phyloP scores from a whole-genome alignment of 2,113 vertebrate genomes.

The Silurus meridionalis region DNA sequence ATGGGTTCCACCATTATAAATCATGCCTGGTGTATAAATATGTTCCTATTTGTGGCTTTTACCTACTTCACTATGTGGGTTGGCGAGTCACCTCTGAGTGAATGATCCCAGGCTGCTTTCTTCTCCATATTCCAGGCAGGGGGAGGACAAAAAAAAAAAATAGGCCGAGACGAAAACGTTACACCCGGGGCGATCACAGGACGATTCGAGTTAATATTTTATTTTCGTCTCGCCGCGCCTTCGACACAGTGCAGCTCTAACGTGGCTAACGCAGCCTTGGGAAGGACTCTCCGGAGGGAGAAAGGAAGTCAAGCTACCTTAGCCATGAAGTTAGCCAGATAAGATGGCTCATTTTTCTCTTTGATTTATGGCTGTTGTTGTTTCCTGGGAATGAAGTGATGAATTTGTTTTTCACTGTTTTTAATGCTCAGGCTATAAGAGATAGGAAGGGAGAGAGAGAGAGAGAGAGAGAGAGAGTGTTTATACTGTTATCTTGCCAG shows the following conservation, averaged over 20 bases:
- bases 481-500: slow-evolving; percentile 23
- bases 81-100: slow-evolving; percentile 42
- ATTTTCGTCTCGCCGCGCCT: slow-evolving; percentile 59
- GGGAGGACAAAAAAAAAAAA: slow-evolving; percentile 13
- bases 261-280: slow-evolving; percentile 56
- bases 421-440: slow-evolving; percentile 52
- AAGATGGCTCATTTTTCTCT: slow-evolving; percentile 72
- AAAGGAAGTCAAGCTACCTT: slow-evolving; percentile 71
- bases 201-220: slow-evolving; percentile 60
- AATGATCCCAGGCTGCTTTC: slow-evolving; percentile 35
- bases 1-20: slow-evolving; percentile 15
- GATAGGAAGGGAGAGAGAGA: background rate
- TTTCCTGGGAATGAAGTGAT: slow-evolving; percentile 68
- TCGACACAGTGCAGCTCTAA: slow-evolving; percentile 44
- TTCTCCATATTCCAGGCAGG: slow-evolving; percentile 27
- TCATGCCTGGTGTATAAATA: slow-evolving; percentile 41
- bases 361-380: slow-evolving; percentile 74
- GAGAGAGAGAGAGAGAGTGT: background rate
- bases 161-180: slow-evolving; percentile 35
- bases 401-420: slow-evolving; percentile 67
- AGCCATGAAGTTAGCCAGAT: slow-evolving; percentile 74
- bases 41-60: slow-evolving; percentile 30
- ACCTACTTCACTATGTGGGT: slow-evolving; percentile 42
- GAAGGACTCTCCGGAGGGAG: slow-evolving; percentile 59
- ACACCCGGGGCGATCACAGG: slow-evolving; percentile 47